Base-by-base conservation (phyloP, 2,888 invertebrate genomes). In the Stegana nigrithorax region DNA sequence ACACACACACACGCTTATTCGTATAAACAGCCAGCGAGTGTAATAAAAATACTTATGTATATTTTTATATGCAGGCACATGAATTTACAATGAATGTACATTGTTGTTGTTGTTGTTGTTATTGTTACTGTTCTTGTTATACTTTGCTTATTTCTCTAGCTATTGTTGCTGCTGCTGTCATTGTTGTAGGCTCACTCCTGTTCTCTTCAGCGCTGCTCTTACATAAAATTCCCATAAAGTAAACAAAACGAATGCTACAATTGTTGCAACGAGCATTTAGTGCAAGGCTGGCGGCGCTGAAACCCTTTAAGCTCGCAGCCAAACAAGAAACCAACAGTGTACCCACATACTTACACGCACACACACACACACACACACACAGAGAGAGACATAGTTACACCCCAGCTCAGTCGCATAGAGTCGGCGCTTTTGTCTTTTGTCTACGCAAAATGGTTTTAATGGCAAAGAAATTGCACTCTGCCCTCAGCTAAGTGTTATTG, bases 241-340 rank as follows among this genome's bases (percentile, higher is more conserved):
- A 62, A 67, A 72, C 73, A 51, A 51, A 60, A 36, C n/a, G 26
- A 27, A 59, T 59, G 66, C 53, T 65, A 61, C 67, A 68, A 68
- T 61, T 69, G 67, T 73, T 66, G 62, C 73, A 73, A 71, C 71
- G 67, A 73, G 66, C 75, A 73, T 73, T 73, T 68, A 67, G 73
- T 65, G 64, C 73, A 75, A 75, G 67, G 73, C 71, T 73, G 63
- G 44, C 4, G 10, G 17, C 19, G 36, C 36, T 36, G 12, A 36
- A 36, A 10, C 36, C 14, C 36, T 36, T 36, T 36, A 36, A 36
- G 12, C 36, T n/a, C 36, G 10, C 36, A 5, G n/a, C n/a, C n/a
- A n/a, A n/a, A n/a, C n/a, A n/a, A n/a, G n/a, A n/a, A n/a, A n/a
- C n/a, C n/a, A n/a, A n/a, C n/a, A n/a, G n/a, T n/a, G n/a, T n/a